Evolutionary conservation across 2,113 vertebrate species (phyloP).

Genomic region (Poeciliopsis occidentalis): DNA sequence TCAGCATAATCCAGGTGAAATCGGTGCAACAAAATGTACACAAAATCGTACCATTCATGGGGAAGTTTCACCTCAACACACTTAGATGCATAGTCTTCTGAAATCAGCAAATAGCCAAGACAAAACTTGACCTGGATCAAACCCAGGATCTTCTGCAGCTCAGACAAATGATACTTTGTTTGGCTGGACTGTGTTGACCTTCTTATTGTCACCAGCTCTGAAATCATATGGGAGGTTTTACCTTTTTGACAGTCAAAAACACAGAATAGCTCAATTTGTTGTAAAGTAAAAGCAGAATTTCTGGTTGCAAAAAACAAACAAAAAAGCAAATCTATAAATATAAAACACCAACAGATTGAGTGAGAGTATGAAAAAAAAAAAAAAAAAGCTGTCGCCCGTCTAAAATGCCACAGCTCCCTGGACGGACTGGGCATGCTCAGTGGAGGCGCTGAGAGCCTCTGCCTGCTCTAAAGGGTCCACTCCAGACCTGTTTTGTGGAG

Average conservation of each 20-base stretch:
- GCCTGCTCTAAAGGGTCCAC: conserved; percentile 66
- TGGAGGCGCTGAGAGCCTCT: conserved; percentile 58
- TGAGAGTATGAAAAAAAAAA: too few relatives aligned
- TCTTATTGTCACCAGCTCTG: too few relatives aligned
- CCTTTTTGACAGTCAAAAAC: too few relatives aligned
- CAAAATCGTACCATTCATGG: not conserved
- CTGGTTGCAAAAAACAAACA: not conserved
- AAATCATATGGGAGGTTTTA: not conserved
- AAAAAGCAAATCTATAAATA: not conserved
- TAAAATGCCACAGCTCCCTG: conserved; percentile 17
- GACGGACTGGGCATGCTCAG: conserved; percentile 50
- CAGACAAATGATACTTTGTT: not conserved
- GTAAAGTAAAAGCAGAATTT: too few relatives aligned
- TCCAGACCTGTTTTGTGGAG: conserved; percentile 65
- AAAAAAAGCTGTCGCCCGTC: not conserved
- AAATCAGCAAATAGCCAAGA: not conserved
- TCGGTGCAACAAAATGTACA: not conserved
- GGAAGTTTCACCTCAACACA: not conserved
- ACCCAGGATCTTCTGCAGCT: not conserved
- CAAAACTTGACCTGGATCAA: not conserved
- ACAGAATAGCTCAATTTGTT: not conserved
- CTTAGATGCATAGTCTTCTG: too few relatives aligned
- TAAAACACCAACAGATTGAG: not conserved
- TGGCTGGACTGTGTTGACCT: too few relatives aligned
- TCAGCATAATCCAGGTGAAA: not conserved